These are phyloP conservation scores for Diprion similis DNA, from an alignment of 1,140 invertebrate genomes.

Conservation along the genomic window DNA sequence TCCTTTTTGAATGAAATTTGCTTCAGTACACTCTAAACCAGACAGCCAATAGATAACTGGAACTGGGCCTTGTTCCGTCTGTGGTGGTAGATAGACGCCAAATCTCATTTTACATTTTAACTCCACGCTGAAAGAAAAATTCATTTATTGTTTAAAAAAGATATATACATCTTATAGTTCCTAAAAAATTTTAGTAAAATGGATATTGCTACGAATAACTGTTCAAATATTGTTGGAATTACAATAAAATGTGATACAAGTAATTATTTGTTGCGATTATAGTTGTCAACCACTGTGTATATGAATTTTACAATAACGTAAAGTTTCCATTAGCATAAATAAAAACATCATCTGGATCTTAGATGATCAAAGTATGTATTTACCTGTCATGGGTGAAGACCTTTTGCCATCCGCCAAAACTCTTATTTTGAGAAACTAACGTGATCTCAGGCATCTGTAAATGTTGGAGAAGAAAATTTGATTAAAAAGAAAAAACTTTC, in stretches of 20 bases:
- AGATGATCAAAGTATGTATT: slow-evolving; percentile 23
- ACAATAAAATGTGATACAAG: no score
- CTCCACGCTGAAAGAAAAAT: slow-evolving; percentile 65
- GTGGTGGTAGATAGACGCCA: slow-evolving; percentile 86
- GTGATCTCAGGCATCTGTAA: slow-evolving; percentile 59
- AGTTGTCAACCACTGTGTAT: no score
- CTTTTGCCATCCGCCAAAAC: slow-evolving; percentile 85
- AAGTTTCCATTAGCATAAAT: neutral
- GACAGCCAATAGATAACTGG: slow-evolving; percentile 95
- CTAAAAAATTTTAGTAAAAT: no score
- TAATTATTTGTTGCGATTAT: no score
- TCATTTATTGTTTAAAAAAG: slow-evolving; percentile 13
- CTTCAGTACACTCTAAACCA: slow-evolving; percentile 93
- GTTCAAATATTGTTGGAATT: no score
- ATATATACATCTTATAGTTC: neutral
- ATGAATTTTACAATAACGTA: no score
- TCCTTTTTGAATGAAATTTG: slow-evolving; percentile 96
- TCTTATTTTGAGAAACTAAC: slow-evolving; percentile 73
- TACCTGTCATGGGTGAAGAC: slow-evolving; percentile 86
- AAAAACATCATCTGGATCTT: neutral
- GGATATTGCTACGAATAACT: no score
- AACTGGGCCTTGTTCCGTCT: slow-evolving; percentile 68
- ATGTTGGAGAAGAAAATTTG: neutral
- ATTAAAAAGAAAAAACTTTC: no score
- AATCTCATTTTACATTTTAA: slow-evolving; percentile 94